phyloP scores from a whole-genome alignment of 2,888 invertebrate species.

The Sphaerophoria rueppellii region DNA sequence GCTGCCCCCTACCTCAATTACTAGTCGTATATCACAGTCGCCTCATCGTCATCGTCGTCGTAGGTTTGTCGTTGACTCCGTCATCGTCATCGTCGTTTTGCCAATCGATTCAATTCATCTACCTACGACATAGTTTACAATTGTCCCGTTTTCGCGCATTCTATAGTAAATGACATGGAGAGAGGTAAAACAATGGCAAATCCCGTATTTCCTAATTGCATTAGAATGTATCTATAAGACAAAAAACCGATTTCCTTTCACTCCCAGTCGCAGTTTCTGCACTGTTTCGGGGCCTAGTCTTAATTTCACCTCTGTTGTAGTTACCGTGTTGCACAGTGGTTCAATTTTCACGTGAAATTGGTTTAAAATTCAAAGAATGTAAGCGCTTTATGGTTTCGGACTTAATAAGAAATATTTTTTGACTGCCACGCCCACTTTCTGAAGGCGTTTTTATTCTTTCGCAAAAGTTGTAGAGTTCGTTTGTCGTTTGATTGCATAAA shows the following conservation, averaged over 20 bases:
- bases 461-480: too few relatives aligned
- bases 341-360: too few relatives aligned
- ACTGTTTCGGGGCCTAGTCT: background rate
- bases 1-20: constrained; percentile 10
- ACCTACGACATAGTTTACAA: constrained; percentile 65
- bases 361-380: too few relatives aligned
- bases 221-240: constrained; percentile 74
- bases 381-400: too few relatives aligned
- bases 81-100: background rate
- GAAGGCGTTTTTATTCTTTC: too few relatives aligned
- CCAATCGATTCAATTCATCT: constrained; percentile 22
- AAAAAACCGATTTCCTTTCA: constrained; percentile 72
- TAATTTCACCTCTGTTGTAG: background rate
- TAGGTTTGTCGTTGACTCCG: background rate
- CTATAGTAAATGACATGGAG: background rate
- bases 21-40: too few relatives aligned
- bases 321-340: background rate
- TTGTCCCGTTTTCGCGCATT: constrained; percentile 58
- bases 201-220: constrained; percentile 74
- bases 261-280: constrained; percentile 31
- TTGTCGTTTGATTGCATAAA: too few relatives aligned
- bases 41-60: background rate
- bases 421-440: too few relatives aligned
- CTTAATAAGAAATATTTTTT: too few relatives aligned
- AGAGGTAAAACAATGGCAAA: constrained; percentile 63